phyloP scores from a whole-genome alignment of 2,888 invertebrate genomes.

The Elysia crispata region DNA sequence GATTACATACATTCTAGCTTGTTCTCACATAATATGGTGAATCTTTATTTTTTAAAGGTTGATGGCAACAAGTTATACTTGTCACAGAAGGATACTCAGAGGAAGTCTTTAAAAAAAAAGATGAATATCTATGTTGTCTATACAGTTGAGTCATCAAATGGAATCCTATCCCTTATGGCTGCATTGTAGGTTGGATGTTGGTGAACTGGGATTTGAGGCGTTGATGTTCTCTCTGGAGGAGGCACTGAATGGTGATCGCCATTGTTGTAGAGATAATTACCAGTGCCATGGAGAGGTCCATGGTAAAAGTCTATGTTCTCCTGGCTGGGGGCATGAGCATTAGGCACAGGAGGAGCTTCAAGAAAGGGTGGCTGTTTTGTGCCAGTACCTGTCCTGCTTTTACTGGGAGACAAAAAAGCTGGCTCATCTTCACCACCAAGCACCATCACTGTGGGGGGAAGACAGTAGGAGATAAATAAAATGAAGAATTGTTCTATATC shows the following conservation, averaged over 20 bases:
- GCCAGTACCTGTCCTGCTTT: slow-evolving; percentile 37
- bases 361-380: slow-evolving; percentile 29
- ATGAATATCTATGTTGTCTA: neutral
- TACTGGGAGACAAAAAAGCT: slow-evolving; percentile 59
- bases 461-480: neutral
- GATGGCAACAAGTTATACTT: too few species aligned
- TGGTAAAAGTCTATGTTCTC: slow-evolving; percentile 66
- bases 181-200: slow-evolving; percentile 54
- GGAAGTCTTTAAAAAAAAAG: neutral
- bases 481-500: neutral
- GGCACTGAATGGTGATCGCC: slow-evolving; percentile 1
- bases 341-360: slow-evolving; percentile 50
- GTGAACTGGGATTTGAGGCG: slow-evolving; percentile 52
- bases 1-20: too few species aligned
- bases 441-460: slow-evolving; percentile 49
- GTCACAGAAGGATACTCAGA: too few species aligned
- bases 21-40: too few species aligned
- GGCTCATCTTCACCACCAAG: slow-evolving; percentile 60
- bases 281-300: slow-evolving; percentile 38
- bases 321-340: slow-evolving; percentile 53
- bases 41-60: too few species aligned
- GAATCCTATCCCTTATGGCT: slow-evolving; percentile 61
- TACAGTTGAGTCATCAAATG: slow-evolving; percentile 49
- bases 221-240: slow-evolving; percentile 43
- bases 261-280: too few species aligned